These are phyloP conservation scores for Mechanitis messenoides DNA, from an alignment of 2,888 invertebrate genomes.

Conservation along the genomic window DNA sequence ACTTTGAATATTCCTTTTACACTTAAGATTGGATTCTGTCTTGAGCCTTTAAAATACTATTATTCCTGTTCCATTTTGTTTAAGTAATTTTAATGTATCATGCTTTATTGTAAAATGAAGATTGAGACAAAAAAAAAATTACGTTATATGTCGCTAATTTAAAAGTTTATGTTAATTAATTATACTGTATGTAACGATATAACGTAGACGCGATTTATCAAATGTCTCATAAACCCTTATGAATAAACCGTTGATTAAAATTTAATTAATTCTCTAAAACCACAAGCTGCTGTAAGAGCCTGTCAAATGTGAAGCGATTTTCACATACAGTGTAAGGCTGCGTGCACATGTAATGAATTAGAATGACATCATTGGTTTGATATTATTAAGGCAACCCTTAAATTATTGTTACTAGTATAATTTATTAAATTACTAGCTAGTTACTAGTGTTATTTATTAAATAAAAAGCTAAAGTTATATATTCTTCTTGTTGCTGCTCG, in stretches of 20 bases:
- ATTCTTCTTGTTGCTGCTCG: too few species aligned
- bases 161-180: conserved; percentile 7
- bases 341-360: too few species aligned
- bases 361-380: too few species aligned
- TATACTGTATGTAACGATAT: conserved; percentile 6
- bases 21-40: neutral
- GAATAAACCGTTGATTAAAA: conserved; percentile 27
- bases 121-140: too few species aligned
- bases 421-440: too few species aligned
- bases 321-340: too few species aligned
- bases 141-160: neutral
- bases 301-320: conserved; percentile 20
- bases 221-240: conserved; percentile 20
- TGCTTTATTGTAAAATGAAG: too few species aligned
- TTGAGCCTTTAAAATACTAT: neutral
- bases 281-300: conserved; percentile 18
- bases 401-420: too few species aligned
- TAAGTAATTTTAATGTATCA: neutral
- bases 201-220: conserved; percentile 18
- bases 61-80: neutral
- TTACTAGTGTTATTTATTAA: too few species aligned
- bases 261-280: conserved; percentile 28
- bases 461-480: too few species aligned
- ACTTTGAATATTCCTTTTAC: conserved; percentile 1
- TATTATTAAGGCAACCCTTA: too few species aligned